These are phyloP conservation scores for Hippoglossus hippoglossus DNA, from an alignment of 2,797 vertebrate genomes.

Conservation along the genomic window DNA sequence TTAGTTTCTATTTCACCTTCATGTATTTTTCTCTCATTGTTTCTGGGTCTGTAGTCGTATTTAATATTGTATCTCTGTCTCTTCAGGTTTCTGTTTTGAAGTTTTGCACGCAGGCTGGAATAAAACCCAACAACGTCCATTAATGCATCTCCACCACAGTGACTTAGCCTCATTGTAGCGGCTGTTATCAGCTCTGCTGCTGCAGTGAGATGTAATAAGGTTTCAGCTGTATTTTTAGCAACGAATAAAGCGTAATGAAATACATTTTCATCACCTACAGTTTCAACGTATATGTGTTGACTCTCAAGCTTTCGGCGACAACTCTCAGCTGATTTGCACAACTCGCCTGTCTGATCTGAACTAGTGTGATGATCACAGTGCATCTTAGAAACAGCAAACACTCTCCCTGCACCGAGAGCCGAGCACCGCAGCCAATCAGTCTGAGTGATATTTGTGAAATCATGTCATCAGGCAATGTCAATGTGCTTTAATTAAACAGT, in stretches of 20 bases:
- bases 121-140: constrained; percentile 37
- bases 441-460: constrained; percentile 6
- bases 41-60: constrained; percentile 23
- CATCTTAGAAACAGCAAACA: neutral
- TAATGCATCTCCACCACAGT: constrained; percentile 36
- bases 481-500: too few relatives aligned
- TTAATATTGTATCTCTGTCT: constrained; percentile 46
- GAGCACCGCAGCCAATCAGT: neutral
- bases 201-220: neutral
- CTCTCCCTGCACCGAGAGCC: constrained; percentile 1
- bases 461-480: too few relatives aligned
- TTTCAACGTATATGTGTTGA: constrained; percentile 5
- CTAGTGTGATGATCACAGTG: neutral
- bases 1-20: constrained; percentile 21
- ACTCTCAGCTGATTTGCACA: constrained; percentile 23
- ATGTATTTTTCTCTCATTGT: neutral
- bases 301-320: constrained; percentile 10
- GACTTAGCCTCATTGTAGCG: constrained; percentile 34
- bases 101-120: constrained; percentile 33
- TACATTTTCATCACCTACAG: neutral
- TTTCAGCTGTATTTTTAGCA: constrained; percentile 12
- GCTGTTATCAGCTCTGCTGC: constrained; percentile 42
- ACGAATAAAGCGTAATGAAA: constrained; percentile 15
- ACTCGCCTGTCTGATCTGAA: constrained; percentile 13
- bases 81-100: constrained; percentile 33